A percentile compares a stretch with the other conserved stretches of the same genome.
These are phyloP conservation scores for Gallinago nigripennis DNA, from an alignment of 2,797 vertebrate genomes.

Conservation along the genomic window DNA sequence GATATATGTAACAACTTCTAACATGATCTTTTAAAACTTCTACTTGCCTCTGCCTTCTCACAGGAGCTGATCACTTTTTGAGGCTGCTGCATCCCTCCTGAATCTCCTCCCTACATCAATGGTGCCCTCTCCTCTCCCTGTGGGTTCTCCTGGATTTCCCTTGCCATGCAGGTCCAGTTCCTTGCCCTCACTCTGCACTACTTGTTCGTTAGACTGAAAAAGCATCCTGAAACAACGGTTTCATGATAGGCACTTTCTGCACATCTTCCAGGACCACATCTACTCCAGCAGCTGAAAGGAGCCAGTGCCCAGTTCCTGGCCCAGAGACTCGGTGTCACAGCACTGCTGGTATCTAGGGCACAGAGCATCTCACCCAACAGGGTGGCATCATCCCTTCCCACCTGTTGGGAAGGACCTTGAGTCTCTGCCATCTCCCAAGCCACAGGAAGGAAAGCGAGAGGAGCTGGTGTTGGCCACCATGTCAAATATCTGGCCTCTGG, in stretches of 20 bases:
- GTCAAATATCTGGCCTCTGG: background rate
- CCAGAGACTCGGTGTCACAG: background rate
- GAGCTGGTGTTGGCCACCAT: background rate
- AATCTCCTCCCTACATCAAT: background rate
- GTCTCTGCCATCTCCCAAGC: background rate
- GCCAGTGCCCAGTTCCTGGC: background rate
- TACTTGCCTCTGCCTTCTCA: background rate
- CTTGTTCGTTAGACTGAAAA: background rate
- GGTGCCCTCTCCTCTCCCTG: background rate
- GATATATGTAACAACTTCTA: background rate
- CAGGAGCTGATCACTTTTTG: background rate
- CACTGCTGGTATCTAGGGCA: background rate
- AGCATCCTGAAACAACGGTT: background rate
- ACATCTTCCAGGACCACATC: background rate
- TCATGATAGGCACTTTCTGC: background rate
- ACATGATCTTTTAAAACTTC: background rate
- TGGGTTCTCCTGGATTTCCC: background rate
- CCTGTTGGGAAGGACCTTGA: background rate
- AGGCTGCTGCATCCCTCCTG: background rate
- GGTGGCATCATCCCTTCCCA: background rate
- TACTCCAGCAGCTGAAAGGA: background rate
- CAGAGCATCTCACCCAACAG: background rate
- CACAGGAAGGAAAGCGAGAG: background rate
- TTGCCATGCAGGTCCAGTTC: background rate
- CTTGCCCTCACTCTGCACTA: background rate